Conservation (phyloP, 2,113 vertebrate genomes). For the Ictalurus furcatus region DNA sequence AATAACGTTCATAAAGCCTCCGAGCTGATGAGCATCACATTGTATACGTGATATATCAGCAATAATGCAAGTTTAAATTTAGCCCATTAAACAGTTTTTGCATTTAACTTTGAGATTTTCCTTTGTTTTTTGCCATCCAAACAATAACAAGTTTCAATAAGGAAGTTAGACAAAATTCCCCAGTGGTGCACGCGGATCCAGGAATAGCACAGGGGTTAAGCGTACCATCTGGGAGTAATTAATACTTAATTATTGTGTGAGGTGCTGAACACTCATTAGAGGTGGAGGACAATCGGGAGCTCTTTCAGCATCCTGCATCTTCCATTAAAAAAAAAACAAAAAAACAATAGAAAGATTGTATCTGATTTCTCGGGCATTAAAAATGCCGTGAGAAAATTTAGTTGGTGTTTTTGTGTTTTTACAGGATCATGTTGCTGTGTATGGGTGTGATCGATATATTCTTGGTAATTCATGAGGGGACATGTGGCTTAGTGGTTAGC, state of each 20-base stretch:
- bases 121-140: slow-evolving; percentile 13
- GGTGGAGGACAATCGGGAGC: slow-evolving; percentile 54
- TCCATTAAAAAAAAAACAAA: not conserved
- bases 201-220: slow-evolving; percentile 64
- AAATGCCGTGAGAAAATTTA: slow-evolving; percentile 61
- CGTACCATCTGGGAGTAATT: slow-evolving; percentile 73
- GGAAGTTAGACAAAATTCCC: slow-evolving; percentile 39
- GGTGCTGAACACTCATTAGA: slow-evolving; percentile 68
- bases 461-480: too few relatives aligned
- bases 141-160: slow-evolving; percentile 36
- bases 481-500: too few relatives aligned
- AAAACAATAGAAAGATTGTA: not conserved
- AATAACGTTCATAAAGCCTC: slow-evolving; percentile 12
- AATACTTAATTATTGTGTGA: slow-evolving; percentile 74
- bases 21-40: not conserved
- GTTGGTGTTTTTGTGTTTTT: not conserved
- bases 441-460: not conserved
- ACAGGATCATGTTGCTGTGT: not conserved
- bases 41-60: not conserved
- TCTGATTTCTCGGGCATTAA: slow-evolving; percentile 32
- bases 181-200: slow-evolving; percentile 36
- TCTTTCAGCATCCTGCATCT: slow-evolving; percentile 57
- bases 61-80: slow-evolving; percentile 13
- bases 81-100: not conserved
- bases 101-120: not conserved